These are phyloP conservation scores for Hoplodrina ambigua DNA, from an alignment of 2,888 invertebrate species.

Conservation along the genomic window DNA sequence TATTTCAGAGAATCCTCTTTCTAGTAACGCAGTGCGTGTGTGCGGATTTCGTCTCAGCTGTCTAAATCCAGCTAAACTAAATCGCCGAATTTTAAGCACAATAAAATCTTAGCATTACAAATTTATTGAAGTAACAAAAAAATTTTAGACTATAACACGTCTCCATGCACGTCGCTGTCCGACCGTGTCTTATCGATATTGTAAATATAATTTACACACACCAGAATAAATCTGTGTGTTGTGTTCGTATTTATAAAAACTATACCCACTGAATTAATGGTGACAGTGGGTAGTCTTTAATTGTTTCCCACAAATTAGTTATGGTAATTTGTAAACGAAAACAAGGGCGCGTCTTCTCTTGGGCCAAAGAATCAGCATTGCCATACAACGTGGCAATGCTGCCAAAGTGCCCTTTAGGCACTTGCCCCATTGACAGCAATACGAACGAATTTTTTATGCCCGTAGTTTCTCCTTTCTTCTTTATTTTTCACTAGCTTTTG, in stretches of 20 bases:
- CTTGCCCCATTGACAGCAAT: too few species aligned
- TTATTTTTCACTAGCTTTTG: too few species aligned
- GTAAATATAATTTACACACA: constrained; percentile 41
- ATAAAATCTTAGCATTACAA: not conserved
- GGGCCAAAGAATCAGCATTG: too few species aligned
- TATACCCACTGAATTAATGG: not conserved
- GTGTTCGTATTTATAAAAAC: constrained; percentile 33
- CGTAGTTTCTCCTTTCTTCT: too few species aligned
- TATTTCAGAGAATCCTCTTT: too few species aligned
- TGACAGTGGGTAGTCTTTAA: not conserved
- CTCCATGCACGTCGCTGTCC: constrained; percentile 43
- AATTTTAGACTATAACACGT: not conserved
- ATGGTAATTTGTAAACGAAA: not conserved
- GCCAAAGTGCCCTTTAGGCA: too few species aligned
- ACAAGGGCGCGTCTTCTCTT: too few species aligned
- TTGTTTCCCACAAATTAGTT: constrained; percentile 17
- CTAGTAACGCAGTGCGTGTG: too few species aligned
- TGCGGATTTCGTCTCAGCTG: too few species aligned
- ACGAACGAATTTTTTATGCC: too few species aligned
- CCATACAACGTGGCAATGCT: too few species aligned
- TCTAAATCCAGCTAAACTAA: too few species aligned
- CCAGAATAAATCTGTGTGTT: constrained; percentile 15
- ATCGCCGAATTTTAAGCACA: not conserved
- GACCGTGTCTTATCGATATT: constrained; percentile 51
- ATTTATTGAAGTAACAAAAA: not conserved